These are phyloP conservation scores for Taenaris catops DNA, from an alignment of 2,888 invertebrate species.

Conservation along the genomic window DNA sequence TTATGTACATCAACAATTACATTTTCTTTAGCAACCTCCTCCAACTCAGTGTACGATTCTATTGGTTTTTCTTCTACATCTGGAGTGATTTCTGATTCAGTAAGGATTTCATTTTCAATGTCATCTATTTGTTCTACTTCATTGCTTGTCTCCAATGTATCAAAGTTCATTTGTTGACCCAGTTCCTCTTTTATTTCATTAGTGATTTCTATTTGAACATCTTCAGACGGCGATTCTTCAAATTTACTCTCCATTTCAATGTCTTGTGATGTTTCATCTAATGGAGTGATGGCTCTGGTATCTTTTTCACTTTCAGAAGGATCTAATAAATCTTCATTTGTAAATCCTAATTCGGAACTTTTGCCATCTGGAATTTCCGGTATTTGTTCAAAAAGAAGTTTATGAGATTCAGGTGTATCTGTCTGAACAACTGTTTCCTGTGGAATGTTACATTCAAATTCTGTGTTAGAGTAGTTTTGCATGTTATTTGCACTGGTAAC, in stretches of 20 bases:
- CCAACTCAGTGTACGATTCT: conserved; percentile 8
- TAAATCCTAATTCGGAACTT: conserved; percentile 66
- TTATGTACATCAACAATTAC: conserved; percentile 37
- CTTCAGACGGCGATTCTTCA: conserved; percentile 43
- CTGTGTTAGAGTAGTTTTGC: conserved; percentile 46
- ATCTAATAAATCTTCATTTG: conserved; percentile 55
- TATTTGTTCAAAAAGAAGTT: conserved; percentile 70
- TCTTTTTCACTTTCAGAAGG: conserved; percentile 59
- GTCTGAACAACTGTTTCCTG: conserved; percentile 55
- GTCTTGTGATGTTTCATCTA: conserved; percentile 56
- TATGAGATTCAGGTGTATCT: conserved; percentile 73
- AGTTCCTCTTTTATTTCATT: conserved; percentile 17
- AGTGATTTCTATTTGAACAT: conserved; percentile 25
- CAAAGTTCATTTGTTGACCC: conserved; percentile 4
- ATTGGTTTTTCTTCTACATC: conserved; percentile 12
- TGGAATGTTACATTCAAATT: conserved; percentile 51
- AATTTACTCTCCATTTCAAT: conserved; percentile 53
- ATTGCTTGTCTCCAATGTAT: conserved; percentile 13
- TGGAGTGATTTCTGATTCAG: conserved; percentile 13
- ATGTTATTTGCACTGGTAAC: conserved; percentile 42
- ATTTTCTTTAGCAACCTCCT: conserved; percentile 27
- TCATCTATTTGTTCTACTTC: conserved; percentile 10
- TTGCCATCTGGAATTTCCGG: conserved; percentile 74
- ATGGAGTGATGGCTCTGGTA: conserved; percentile 44
- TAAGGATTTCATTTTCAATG: conserved; percentile 14